Base-by-base conservation (phyloP, 2,113 vertebrate genomes). In the Lycocorax pyrrhopterus region DNA sequence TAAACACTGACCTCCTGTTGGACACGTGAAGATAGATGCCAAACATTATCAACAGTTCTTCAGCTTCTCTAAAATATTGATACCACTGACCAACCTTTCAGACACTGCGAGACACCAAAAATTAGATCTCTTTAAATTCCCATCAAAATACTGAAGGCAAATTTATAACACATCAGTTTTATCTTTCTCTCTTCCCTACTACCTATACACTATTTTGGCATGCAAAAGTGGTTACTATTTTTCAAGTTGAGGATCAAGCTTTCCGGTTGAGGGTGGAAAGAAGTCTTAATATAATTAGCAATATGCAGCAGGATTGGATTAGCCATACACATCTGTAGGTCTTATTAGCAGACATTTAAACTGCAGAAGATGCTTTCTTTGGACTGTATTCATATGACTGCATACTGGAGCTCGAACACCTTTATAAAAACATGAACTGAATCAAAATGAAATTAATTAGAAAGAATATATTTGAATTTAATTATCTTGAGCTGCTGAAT, bases 391-490 rank as follows among this genome's bases (percentile, higher is more conserved):
- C 3, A 0, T 67, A 67, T 52, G 64, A 67, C 52, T 92, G 32
- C 85, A 78, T 75, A 58, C 52, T 89, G 60, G 37, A 86, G 66
- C 76, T 92, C 22, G 19, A 72, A 84, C 37, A 83, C 92, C 76
- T 94, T 92, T 95, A 72, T 76, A 72, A 94, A 89, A 95, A 88
- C 75, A 84, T 4, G 26, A 93, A 66, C 35, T 60, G 75, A 89
- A 75, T 87, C 29, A 49, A 94, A 94, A 87, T 86, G 19, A 93
- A 96, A 93, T 93, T 90, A 86, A 93, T 93, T 93, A 86, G 56
- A 89, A 94, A 74, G 72, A 76, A 93, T 94, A 81, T 90, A 83
- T 94, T 96, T 96, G 79, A 92, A 72, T 95, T 84, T 92, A 67
- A 94, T 94, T 95, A 81, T 72, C 64, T 72, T 44, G 79, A 89